These are phyloP conservation scores for Plectrocnemia conspersa DNA, from an alignment of 1,140 invertebrate species.

Conservation along the genomic window DNA sequence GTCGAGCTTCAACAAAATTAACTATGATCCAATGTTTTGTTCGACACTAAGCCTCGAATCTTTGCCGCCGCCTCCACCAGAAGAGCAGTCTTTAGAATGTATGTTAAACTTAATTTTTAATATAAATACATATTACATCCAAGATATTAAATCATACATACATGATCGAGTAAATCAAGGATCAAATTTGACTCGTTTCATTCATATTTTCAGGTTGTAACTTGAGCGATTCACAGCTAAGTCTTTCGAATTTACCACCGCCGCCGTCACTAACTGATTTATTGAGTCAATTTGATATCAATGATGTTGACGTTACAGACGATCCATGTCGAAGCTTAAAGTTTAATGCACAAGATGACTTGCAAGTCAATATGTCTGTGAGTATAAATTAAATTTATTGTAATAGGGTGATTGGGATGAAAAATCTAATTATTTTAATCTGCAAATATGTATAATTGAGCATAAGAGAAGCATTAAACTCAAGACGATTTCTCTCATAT, in stretches of 20 bases:
- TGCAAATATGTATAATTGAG: too few species aligned
- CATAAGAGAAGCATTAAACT: too few species aligned
- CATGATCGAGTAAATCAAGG: too few species aligned
- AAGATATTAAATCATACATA: conserved; percentile 25
- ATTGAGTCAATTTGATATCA: too few species aligned
- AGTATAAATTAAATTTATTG: too few species aligned
- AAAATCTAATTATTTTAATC: too few species aligned
- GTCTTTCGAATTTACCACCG: conserved; percentile 62
- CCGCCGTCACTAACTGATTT: conserved; percentile 40
- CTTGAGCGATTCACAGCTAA: conserved; percentile 63
- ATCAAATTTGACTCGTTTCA: not conserved
- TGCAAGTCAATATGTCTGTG: too few species aligned
- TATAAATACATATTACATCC: conserved; percentile 3
- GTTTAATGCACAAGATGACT: too few species aligned
- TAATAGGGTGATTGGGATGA: too few species aligned
- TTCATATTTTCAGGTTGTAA: conserved; percentile 40
- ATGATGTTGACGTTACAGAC: too few species aligned
- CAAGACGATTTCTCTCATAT: too few species aligned
- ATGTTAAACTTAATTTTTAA: conserved; percentile 2
- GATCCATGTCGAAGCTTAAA: too few species aligned
- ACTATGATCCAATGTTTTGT: conserved; percentile 55
- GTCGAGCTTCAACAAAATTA: conserved; percentile 33
- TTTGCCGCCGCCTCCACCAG: conserved; percentile 69
- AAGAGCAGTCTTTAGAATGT: conserved; percentile 52
- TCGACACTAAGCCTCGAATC: conserved; percentile 72